Conservation (phyloP, 1,140 invertebrate genomes). For the Cotesia typhae region DNA sequence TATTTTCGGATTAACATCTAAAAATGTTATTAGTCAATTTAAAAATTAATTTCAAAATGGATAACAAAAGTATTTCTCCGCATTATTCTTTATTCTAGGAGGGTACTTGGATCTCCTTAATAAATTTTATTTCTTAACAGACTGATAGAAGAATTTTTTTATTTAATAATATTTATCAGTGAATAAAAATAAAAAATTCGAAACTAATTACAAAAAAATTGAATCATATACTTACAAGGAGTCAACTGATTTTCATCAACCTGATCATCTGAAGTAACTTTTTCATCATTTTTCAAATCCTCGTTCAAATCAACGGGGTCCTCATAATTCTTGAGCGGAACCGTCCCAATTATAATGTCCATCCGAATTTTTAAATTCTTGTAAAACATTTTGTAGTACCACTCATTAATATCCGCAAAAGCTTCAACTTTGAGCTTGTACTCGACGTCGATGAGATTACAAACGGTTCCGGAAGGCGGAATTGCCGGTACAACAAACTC, state of each 20-base stretch:
- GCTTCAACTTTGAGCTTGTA: conserved; percentile 53
- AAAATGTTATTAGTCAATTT: too few species aligned
- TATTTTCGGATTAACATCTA: too few species aligned
- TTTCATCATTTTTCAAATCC: conserved; percentile 15
- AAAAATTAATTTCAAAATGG: too few species aligned
- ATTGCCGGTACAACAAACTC: conserved; percentile 50
- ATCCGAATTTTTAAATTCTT: conserved; percentile 55
- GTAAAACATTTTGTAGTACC: conserved; percentile 55
- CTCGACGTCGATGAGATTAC: conserved; percentile 48
- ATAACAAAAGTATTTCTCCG: too few species aligned
- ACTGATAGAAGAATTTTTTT: too few species aligned
- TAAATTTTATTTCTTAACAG: too few species aligned
- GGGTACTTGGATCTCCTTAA: too few species aligned
- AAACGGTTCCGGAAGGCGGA: conserved; percentile 51
- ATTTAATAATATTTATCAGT: too few species aligned
- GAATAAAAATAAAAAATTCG: too few species aligned
- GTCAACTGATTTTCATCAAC: not conserved
- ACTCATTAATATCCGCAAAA: conserved; percentile 51
- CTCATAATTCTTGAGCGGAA: conserved; percentile 53
- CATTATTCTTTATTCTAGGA: too few species aligned
- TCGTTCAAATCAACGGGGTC: conserved; percentile 39
- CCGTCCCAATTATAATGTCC: conserved; percentile 47
- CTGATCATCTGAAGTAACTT: not conserved
- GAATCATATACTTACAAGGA: too few species aligned
- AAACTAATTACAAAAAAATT: not conserved